Evolutionary conservation across 2,797 vertebrate genomes (phyloP), one percentile per base, ranked within the genome.

Genomic region (Tokudaia tokunoshimensis): DNA sequence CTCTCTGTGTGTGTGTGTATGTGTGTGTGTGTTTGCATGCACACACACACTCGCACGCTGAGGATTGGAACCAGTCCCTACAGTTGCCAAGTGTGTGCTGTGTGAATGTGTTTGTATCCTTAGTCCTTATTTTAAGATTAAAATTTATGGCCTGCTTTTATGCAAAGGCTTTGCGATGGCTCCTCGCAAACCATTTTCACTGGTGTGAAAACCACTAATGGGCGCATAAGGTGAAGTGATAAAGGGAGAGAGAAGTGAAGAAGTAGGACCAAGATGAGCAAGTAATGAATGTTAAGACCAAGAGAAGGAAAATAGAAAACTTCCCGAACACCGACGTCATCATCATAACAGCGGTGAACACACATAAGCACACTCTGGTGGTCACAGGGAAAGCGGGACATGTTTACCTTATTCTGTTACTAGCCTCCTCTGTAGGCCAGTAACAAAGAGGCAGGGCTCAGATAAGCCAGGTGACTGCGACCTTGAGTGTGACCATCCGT

Each of bases 61-160:
- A 20, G 57, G 57, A 50, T 50, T 78, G 87, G 47, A 31, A 31
- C 41, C 55, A 61, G 74, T 41, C 50, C n/a, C 29, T 41, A 74
- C 14, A 87, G 12, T n/a, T 74, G 50, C 34, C 41, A 29, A 37
- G 9, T 50, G 4, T 85, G 29, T 34, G 34, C 29, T 22, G 17
- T 47, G 31, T 12, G 44, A 63, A 24, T 50, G 57, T 17, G 0
- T 50, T 59, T 44, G 13, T 12, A 14, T 31, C 41, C 7, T 50
- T 34, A n/a, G 20, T 29, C 41, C 7, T 44, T 47, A n/a, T 89
- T 57, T 90, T 84, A 89, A 84, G 75, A 61, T 89, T 72, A 93
- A 61, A 78, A 92, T 72, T 78, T 91, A 47, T 76, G 41, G 44
- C 26, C 47, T 92, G 22, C 20, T 96, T 94, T 93, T 59, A 41